These are phyloP conservation scores for Dorcus parallelipipedus DNA, from an alignment of 2,888 invertebrate genomes.

Conservation along the genomic window DNA sequence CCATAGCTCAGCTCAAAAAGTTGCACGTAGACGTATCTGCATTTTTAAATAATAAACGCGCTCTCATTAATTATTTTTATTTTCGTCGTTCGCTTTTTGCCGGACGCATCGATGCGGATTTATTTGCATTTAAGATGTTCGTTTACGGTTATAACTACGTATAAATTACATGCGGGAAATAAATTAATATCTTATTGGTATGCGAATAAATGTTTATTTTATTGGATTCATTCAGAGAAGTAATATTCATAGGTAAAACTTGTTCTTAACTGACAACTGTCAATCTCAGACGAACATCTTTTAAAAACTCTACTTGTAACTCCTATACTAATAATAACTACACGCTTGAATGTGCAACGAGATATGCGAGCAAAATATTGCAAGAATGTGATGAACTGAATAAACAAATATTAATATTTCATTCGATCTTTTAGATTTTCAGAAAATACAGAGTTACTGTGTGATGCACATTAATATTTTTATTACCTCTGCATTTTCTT, in stretches of 20 bases:
- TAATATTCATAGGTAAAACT: slow-evolving; percentile 24
- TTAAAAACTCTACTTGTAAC: too few species aligned
- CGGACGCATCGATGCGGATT: not conserved
- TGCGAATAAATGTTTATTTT: slow-evolving; percentile 21
- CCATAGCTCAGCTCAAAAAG: not conserved
- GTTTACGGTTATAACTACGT: slow-evolving; percentile 18
- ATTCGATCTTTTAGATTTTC: too few species aligned
- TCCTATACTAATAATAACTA: too few species aligned
- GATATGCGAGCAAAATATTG: too few species aligned
- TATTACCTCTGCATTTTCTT: too few species aligned
- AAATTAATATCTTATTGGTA: slow-evolving; percentile 24
- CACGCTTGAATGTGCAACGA: too few species aligned
- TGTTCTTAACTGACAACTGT: slow-evolving; percentile 18
- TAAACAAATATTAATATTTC: too few species aligned
- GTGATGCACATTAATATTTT: too few species aligned
- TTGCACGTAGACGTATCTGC: not conserved
- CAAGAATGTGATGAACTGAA: too few species aligned
- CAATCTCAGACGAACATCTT: not conserved
- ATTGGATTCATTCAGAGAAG: slow-evolving; percentile 24
- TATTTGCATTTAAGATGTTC: slow-evolving; percentile 4
- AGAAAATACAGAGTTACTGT: too few species aligned
- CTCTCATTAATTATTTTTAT: slow-evolving; percentile 2
- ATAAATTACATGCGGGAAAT: slow-evolving; percentile 19
- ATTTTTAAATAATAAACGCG: slow-evolving; percentile 2
- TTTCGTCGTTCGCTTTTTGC: slow-evolving; percentile 1